Conservation (phyloP, 2,888 invertebrate species). For the Tetanocera ferruginea region DNA sequence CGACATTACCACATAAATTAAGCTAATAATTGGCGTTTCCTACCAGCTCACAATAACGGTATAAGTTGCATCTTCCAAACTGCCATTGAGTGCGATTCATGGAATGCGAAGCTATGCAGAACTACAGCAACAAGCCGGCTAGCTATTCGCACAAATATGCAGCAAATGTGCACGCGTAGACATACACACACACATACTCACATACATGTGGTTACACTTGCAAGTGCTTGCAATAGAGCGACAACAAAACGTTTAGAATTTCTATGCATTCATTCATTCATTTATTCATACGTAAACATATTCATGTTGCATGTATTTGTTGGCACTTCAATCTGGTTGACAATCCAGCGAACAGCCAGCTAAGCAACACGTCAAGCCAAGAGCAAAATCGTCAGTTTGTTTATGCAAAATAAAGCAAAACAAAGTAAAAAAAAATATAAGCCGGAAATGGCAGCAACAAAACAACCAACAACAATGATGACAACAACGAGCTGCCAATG, state of each 20-base stretch:
- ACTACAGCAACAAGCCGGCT: too few relatives aligned
- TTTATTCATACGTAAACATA: background rate
- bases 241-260: background rate
- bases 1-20: conserved; percentile 18
- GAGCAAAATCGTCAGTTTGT: background rate
- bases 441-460: background rate
- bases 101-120: too few relatives aligned
- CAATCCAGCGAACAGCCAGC: background rate
- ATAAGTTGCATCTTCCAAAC: background rate
- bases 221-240: too few relatives aligned
- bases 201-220: background rate
- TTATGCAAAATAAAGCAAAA: background rate
- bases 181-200: background rate
- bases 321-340: conserved; percentile 3
- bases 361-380: background rate
- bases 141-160: background rate
- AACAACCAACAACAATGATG: background rate
- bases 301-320: conserved; percentile 9
- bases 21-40: conserved; percentile 18
- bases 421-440: background rate
- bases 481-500: background rate
- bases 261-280: conserved; percentile 9
- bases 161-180: too few relatives aligned
- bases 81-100: background rate
- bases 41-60: background rate